Percentiles rank a stretch among this genome's conserved stretches.
These are phyloP conservation scores for Brevipalpus yothersi DNA, from an alignment of 1,140 invertebrate species.

Conservation along the genomic window DNA sequence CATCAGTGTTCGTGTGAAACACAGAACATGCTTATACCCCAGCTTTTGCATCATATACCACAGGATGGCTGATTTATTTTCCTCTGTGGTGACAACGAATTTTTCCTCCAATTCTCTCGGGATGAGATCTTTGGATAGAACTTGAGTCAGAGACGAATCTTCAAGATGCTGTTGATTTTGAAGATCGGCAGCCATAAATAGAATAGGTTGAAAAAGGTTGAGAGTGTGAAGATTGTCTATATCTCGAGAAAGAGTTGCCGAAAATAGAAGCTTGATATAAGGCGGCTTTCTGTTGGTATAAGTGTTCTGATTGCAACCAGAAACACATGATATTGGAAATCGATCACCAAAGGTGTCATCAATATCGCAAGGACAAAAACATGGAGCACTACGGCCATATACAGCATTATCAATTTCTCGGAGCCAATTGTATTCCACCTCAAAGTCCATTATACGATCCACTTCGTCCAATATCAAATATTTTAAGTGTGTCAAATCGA, in stretches of 20 bases:
- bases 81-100: conserved; percentile 35
- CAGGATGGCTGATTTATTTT: conserved; percentile 56
- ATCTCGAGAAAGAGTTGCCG: conserved; percentile 82
- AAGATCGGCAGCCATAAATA: conserved; percentile 35
- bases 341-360: neutral
- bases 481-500: conserved; percentile 45
- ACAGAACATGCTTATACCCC: conserved; percentile 44
- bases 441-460: conserved; percentile 59
- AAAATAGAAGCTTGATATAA: conserved; percentile 79
- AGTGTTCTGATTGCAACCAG: conserved; percentile 5
- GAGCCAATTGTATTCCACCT: conserved; percentile 69
- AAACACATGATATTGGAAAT: neutral
- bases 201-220: conserved; percentile 62
- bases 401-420: conserved; percentile 29
- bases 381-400: neutral
- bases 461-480: conserved; percentile 79
- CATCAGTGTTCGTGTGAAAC: conserved; percentile 65
- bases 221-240: conserved; percentile 72
- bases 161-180: neutral
- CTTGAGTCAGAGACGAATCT: conserved; percentile 29
- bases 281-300: conserved; percentile 5
- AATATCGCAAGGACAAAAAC: conserved; percentile 3
- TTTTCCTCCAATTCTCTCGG: conserved; percentile 55
- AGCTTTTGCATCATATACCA: conserved; percentile 40
- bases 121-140: conserved; percentile 24